Conservation (phyloP, 2,113 vertebrate genomes). For the Collichthys lucidus region DNA sequence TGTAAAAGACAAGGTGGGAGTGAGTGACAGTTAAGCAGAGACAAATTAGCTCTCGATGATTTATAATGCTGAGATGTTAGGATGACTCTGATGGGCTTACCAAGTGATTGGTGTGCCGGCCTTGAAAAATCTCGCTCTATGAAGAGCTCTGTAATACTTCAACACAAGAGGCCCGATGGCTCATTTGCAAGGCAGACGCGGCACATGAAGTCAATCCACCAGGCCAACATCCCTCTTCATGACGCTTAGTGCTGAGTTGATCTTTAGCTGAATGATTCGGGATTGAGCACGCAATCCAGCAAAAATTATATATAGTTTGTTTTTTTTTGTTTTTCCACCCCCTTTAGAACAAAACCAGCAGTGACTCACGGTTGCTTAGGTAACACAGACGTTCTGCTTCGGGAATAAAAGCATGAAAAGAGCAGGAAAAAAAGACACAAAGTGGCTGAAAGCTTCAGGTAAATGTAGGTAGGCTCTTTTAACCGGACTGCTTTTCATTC, state of each 20-base stretch:
- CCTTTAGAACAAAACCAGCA: background rate
- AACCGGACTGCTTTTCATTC: background rate
- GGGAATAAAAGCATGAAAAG: background rate
- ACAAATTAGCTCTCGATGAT: slow-evolving; percentile 40
- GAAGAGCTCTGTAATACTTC: slow-evolving; percentile 60
- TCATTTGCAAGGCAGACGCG: slow-evolving; percentile 65
- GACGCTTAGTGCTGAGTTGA: slow-evolving; percentile 51
- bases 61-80: slow-evolving; percentile 56
- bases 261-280: slow-evolving; percentile 55
- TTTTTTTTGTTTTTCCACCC: background rate
- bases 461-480: background rate
- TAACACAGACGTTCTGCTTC: background rate
- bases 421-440: background rate
- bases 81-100: slow-evolving; percentile 57
- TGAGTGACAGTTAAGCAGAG: slow-evolving; percentile 44
- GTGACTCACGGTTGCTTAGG: slow-evolving; percentile 43
- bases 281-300: slow-evolving; percentile 11
- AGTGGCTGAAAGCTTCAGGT: slow-evolving; percentile 1
- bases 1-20: slow-evolving; percentile 18
- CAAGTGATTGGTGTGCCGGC: slow-evolving; percentile 69
- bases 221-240: slow-evolving; percentile 58
- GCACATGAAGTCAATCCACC: slow-evolving; percentile 45
- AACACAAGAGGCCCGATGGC: slow-evolving; percentile 58
- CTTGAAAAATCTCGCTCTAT: slow-evolving; percentile 54
- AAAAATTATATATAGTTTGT: slow-evolving; percentile 8